A percentile compares a stretch with the other conserved stretches of the same genome.
These are phyloP conservation scores for Coracopsis vasa DNA, from an alignment of 2,113 vertebrate genomes.

Conservation along the genomic window DNA sequence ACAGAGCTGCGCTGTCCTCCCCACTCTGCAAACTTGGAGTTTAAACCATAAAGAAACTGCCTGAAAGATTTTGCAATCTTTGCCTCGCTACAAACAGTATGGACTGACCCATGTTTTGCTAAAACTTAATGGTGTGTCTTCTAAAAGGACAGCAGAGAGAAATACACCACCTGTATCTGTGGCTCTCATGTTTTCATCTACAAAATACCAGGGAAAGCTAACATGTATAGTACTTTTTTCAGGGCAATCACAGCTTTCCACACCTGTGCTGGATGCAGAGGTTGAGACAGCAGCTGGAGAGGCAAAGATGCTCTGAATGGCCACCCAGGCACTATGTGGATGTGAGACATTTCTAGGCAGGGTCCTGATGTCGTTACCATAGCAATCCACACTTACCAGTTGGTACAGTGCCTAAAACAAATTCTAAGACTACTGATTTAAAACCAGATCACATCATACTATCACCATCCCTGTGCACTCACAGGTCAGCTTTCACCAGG, in stretches of 20 bases:
- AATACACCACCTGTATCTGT: neutral
- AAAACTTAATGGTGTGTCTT: neutral
- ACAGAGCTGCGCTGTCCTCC: neutral
- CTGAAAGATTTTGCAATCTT: neutral
- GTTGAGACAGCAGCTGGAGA: neutral
- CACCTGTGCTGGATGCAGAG: neutral
- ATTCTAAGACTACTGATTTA: neutral
- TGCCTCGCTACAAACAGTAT: neutral
- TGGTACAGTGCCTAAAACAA: neutral
- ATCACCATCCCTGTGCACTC: neutral
- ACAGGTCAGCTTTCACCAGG: neutral
- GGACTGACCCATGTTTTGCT: rapidly evolving
- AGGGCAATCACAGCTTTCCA: neutral
- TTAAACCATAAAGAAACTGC: neutral
- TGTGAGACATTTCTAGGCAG: neutral
- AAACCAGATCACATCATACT: neutral
- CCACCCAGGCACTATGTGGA: neutral
- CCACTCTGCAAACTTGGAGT: neutral
- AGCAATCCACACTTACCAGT: neutral
- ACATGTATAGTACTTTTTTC: neutral
- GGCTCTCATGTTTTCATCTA: neutral
- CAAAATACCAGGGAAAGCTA: neutral
- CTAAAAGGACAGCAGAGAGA: neutral
- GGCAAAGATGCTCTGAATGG: neutral
- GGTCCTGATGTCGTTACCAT: neutral